Conservation (phyloP, 2,888 invertebrate genomes). For the Thereva nobilitata region DNA sequence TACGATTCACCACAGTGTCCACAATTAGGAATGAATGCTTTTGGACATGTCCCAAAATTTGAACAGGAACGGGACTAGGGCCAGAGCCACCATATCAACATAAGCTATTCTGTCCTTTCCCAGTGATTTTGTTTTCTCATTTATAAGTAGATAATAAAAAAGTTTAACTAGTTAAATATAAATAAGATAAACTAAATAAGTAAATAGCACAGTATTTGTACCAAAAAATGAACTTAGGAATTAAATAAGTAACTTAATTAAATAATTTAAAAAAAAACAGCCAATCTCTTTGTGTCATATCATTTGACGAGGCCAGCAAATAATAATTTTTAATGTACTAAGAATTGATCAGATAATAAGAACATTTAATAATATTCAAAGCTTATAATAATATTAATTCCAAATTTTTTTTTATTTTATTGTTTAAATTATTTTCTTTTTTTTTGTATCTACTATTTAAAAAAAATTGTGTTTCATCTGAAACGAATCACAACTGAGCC, state of each 20-base stretch:
- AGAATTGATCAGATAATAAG: not conserved
- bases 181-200: too few relatives aligned
- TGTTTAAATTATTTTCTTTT: too few relatives aligned
- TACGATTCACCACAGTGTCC: slow-evolving; percentile 64
- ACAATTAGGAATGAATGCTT: slow-evolving; percentile 51
- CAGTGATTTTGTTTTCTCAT: not conserved
- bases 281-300: slow-evolving; percentile 28
- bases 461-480: too few relatives aligned
- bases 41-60: slow-evolving; percentile 51
- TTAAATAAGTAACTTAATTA: too few relatives aligned
- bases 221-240: slow-evolving; percentile 7
- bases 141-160: too few relatives aligned
- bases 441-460: too few relatives aligned
- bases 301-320: slow-evolving; percentile 11
- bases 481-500: too few relatives aligned
- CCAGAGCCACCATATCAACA: not conserved
- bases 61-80: slow-evolving; percentile 52
- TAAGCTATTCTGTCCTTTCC: not conserved
- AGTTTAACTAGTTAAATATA: too few relatives aligned
- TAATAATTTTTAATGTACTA: not conserved
- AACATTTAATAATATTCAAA: not conserved
- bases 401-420: too few relatives aligned
- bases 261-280: too few relatives aligned
- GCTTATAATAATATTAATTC: too few relatives aligned
- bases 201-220: slow-evolving; percentile 36